Conservation (phyloP, 2,888 invertebrate species). For the Busseola fusca region DNA sequence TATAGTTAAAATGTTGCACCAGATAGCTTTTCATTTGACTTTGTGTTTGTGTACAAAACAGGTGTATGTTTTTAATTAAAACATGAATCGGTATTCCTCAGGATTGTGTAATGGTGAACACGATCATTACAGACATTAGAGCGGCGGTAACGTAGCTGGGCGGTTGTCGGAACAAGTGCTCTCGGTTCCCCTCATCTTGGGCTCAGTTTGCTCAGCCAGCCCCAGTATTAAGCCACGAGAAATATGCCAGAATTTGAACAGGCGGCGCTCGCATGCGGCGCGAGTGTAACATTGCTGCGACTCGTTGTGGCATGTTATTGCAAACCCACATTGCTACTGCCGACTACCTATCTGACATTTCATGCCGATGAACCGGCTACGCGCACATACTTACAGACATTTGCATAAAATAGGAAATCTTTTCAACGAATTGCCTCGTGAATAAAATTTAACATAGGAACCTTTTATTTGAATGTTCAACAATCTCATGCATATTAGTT, state of each 20-base stretch:
- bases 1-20: slow-evolving; percentile 7
- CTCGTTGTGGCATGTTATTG: slow-evolving; percentile 88
- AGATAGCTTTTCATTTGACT: slow-evolving; percentile 8
- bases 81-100: slow-evolving; percentile 59
- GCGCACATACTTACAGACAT: slow-evolving; percentile 79
- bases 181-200: slow-evolving; percentile 68
- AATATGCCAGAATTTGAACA: slow-evolving; percentile 86
- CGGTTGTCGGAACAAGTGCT: slow-evolving; percentile 68
- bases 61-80: slow-evolving; percentile 68
- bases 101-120: slow-evolving; percentile 65
- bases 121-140: slow-evolving; percentile 74
- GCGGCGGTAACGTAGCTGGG: slow-evolving; percentile 51
- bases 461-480: slow-evolving; percentile 51
- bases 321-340: slow-evolving; percentile 85
- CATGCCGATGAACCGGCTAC: slow-evolving; percentile 86
- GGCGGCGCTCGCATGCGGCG: slow-evolving; percentile 81
- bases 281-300: slow-evolving; percentile 86
- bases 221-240: slow-evolving; percentile 78
- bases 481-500: slow-evolving; percentile 3
- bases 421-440: slow-evolving; percentile 65
- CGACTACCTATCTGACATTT: slow-evolving; percentile 87
- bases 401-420: slow-evolving; percentile 75
- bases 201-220: slow-evolving; percentile 67
- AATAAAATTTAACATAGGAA: slow-evolving; percentile 59
- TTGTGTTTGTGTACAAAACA: slow-evolving; percentile 18